Base-by-base conservation (phyloP, 1,140 invertebrate genomes). In the Parasteatoda tepidariorum region DNA sequence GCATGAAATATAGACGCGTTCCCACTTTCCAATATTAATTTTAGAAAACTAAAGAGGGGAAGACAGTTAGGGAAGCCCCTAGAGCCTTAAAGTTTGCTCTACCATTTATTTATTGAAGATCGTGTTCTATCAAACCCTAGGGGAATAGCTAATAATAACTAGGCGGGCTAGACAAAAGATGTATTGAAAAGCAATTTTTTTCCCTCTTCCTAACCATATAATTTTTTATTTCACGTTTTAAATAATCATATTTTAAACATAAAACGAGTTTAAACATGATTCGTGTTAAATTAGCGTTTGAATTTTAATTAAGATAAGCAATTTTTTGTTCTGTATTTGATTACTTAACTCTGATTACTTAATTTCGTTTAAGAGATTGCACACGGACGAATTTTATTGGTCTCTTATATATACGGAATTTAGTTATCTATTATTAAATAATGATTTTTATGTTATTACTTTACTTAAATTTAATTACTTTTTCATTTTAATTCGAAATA, bases 11-110 rank as follows among this genome's bases (percentile, higher is more conserved):
- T 34, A 33, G n/a, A 67, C 64, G 26, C 34, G 64, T 34, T 34
- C 64, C 33, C 64, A 67, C 64, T 67, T 33, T 5, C 18, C 18
- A 34, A 34, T 67, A 67, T 67, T 67, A 67, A 67, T 67, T 67
- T 33, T 34, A 33, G 38, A 67, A 41, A 22, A 38, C 18, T 48
- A 48, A 48, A 18, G 9, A 48, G 38, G 38, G 18, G 38, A 41
- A 67, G 24, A 33, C 64, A 41, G 64, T 38, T 33, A 34, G 38
- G 31, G 30, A 24, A 67, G 64, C 7, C 33, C 64, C 22, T 22
- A 2, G n/a, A 33, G 64, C 24, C 15, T 33, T 38, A 38, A 67
- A 22, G 38, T 67, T 67, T 67, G 64, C 64, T 34, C 24, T 11
- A 38, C n/a, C 24, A n/a, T n/a, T n/a, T n/a, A n/a, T 41, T 67